Evolutionary conservation across 2,888 invertebrate species (phyloP).

Genomic region (Apeira syringaria): DNA sequence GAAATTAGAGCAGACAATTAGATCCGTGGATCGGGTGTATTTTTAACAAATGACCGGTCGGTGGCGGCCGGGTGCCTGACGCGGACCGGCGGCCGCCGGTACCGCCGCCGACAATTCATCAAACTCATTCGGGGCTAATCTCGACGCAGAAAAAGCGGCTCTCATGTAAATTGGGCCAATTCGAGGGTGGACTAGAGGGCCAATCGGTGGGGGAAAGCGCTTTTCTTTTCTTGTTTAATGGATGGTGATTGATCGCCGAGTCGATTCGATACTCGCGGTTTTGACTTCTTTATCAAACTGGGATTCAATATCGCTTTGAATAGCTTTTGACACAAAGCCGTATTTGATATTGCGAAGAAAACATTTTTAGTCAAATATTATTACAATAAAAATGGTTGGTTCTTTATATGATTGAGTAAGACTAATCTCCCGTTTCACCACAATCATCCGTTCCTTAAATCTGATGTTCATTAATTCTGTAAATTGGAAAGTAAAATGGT

Average conservation of each 20-base stretch:
- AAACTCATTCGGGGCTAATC: conserved; percentile 83
- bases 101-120: conserved; percentile 78
- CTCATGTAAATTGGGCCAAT: conserved; percentile 83
- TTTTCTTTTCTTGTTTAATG: conserved; percentile 83
- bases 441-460: conserved; percentile 8
- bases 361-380: conserved; percentile 2
- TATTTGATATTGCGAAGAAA: conserved; percentile 27
- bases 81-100: conserved; percentile 38
- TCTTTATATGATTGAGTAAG: not conserved
- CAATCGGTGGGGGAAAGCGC: conserved; percentile 80
- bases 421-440: conserved; percentile 1
- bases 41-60: conserved; percentile 82
- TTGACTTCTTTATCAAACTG: conserved; percentile 70
- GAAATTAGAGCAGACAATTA: conserved; percentile 84
- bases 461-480: conserved; percentile 49
- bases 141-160: conserved; percentile 83
- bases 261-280: conserved; percentile 77
- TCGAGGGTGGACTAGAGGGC: conserved; percentile 81
- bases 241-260: conserved; percentile 82
- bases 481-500: conserved; percentile 65
- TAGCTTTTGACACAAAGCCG: conserved; percentile 27
- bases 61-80: conserved; percentile 3
- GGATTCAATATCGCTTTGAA: conserved; percentile 56
- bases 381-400: not conserved
- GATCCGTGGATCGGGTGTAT: conserved; percentile 82